These are phyloP conservation scores for Hesperia comma DNA, from an alignment of 2,888 invertebrate species.

Conservation along the genomic window DNA sequence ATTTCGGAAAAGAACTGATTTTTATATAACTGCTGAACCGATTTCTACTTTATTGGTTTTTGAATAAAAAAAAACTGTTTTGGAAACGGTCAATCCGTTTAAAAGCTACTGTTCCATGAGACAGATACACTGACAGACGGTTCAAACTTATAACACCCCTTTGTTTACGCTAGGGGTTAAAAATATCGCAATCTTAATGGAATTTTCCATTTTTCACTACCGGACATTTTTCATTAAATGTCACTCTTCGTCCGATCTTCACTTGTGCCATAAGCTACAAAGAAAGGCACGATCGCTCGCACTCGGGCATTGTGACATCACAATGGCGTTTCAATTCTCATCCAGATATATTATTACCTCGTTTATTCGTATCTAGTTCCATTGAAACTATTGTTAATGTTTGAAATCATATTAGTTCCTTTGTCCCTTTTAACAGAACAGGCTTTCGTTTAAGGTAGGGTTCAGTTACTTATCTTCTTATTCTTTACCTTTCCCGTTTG, in stretches of 20 bases:
- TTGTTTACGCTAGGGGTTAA: too few relatives aligned
- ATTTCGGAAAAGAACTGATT: too few relatives aligned
- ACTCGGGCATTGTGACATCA: conserved; percentile 32
- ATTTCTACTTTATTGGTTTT: too few relatives aligned
- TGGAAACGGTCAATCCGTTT: too few relatives aligned
- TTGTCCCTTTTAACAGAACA: conserved; percentile 30
- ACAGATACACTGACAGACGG: too few relatives aligned
- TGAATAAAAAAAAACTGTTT: too few relatives aligned
- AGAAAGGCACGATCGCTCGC: conserved; percentile 21
- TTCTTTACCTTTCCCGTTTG: neutral
- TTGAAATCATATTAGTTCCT: conserved; percentile 38
- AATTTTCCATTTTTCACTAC: too few relatives aligned
- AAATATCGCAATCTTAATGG: too few relatives aligned
- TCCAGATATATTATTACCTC: conserved; percentile 33
- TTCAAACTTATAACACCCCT: too few relatives aligned
- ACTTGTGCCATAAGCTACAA: neutral
- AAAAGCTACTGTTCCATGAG: too few relatives aligned
- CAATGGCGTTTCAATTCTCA: conserved; percentile 28
- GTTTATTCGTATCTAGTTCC: conserved; percentile 24
- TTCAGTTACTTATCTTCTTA: conserved; percentile 20
- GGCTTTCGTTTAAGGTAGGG: conserved; percentile 13
- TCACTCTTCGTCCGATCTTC: neutral
- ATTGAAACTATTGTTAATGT: conserved; percentile 38
- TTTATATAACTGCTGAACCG: too few relatives aligned
- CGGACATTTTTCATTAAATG: too few relatives aligned